Percentiles rank a stretch among this genome's conserved stretches.
phyloP scores from a whole-genome alignment of 1,140 invertebrate species.

The Idris sp. region DNA sequence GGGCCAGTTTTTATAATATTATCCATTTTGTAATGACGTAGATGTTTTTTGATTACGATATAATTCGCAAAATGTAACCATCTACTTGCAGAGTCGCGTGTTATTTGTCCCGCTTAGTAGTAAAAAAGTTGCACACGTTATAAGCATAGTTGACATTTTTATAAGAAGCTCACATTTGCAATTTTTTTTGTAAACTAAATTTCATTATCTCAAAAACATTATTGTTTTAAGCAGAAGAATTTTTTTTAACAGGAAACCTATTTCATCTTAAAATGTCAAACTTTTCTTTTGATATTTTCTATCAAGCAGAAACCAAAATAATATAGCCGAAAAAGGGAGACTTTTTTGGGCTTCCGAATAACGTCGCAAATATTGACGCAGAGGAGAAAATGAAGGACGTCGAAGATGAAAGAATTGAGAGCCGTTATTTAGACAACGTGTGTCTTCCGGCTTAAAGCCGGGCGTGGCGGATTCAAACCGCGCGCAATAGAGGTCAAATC shows the following conservation, averaged over 20 bases:
- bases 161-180: too few species aligned
- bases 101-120: too few species aligned
- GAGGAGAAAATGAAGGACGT: slow-evolving; percentile 49
- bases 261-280: too few species aligned
- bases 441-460: slow-evolving; percentile 62
- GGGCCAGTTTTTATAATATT: slow-evolving; percentile 39
- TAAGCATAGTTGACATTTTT: too few species aligned
- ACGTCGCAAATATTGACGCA: slow-evolving; percentile 50
- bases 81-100: slow-evolving; percentile 49
- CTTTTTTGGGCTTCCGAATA: slow-evolving; percentile 27
- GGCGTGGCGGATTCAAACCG: slow-evolving; percentile 59
- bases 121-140: too few species aligned
- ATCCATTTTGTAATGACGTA: slow-evolving; percentile 46
- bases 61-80: too few species aligned
- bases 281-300: slow-evolving; percentile 48
- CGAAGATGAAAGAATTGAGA: slow-evolving; percentile 50
- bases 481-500: slow-evolving; percentile 59
- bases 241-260: too few species aligned
- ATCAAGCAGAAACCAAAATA: too few species aligned
- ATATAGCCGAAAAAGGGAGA: background rate
- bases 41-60: too few species aligned
- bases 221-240: too few species aligned
- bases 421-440: slow-evolving; percentile 62
- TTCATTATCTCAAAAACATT: too few species aligned
- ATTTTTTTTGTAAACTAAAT: too few species aligned